Conservation (phyloP, 2,113 vertebrate species). For the Eurystomus gularis region DNA sequence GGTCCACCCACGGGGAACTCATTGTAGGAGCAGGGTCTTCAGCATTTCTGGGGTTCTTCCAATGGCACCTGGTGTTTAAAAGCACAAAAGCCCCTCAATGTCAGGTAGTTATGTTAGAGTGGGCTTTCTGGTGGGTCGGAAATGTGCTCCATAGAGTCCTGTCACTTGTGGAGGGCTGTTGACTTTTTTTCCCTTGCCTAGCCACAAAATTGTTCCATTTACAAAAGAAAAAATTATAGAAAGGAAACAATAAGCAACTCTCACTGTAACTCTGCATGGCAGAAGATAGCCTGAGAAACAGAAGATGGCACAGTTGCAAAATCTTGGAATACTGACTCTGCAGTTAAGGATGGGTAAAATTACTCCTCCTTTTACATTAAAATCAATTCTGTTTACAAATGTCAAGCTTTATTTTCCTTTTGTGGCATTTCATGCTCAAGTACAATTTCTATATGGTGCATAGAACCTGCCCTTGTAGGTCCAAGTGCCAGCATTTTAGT, state of each 20-base stretch:
- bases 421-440: background rate
- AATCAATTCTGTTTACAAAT: conserved; percentile 21
- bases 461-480: background rate
- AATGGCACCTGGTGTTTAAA: background rate
- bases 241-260: background rate
- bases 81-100: background rate
- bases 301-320: background rate
- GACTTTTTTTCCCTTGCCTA: background rate
- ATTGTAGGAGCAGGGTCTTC: background rate
- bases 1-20: background rate
- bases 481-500: background rate
- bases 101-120: background rate
- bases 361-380: background rate
- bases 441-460: background rate
- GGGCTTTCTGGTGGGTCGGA: background rate
- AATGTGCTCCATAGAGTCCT: background rate
- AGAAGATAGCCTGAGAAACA: background rate
- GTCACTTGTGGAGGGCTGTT: background rate
- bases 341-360: background rate
- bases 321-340: background rate
- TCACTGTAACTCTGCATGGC: background rate
- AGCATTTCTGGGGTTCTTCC: background rate
- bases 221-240: background rate
- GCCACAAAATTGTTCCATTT: background rate
- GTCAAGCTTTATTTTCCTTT: background rate